Evolutionary conservation across 2,113 vertebrate species (phyloP).

Genomic region (Caracal caracal): DNA sequence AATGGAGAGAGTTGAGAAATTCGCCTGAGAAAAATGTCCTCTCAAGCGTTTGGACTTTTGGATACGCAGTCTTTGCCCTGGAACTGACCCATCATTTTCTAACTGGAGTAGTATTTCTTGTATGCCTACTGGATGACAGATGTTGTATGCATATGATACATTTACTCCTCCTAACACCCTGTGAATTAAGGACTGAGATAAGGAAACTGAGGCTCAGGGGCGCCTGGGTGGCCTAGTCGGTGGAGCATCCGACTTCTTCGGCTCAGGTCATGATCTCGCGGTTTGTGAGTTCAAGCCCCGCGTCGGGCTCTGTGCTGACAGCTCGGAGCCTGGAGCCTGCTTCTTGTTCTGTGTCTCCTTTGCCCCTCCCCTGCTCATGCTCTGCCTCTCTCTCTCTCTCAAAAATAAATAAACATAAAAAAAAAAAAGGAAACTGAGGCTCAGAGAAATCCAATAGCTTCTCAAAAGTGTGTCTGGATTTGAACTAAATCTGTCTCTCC

Average conservation of each 20-base stretch:
- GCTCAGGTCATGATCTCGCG: too few relatives aligned
- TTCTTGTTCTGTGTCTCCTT: too few relatives aligned
- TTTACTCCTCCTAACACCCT: background rate
- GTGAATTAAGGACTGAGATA: background rate
- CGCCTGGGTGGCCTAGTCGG: too few relatives aligned
- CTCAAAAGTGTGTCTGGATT: background rate
- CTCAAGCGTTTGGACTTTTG: background rate
- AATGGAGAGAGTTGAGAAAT: background rate
- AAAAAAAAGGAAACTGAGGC: background rate
- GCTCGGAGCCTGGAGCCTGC: too few relatives aligned
- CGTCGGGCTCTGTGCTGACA: too few relatives aligned
- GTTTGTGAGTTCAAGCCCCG: too few relatives aligned
- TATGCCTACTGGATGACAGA: too few relatives aligned
- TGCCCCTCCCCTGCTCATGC: too few relatives aligned
- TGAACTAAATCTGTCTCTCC: background rate
- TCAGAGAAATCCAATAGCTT: background rate
- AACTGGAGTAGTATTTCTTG: background rate
- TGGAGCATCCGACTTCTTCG: too few relatives aligned
- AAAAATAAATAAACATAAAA: too few relatives aligned
- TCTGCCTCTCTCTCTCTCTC: too few relatives aligned
- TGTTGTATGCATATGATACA: accelerated
- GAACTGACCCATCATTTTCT: background rate
- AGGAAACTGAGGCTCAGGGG: background rate
- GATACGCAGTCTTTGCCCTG: background rate
- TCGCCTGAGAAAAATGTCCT: background rate